These are phyloP conservation scores for Lepidochrysops patricia DNA, from an alignment of 2,888 invertebrate species.

Conservation along the genomic window DNA sequence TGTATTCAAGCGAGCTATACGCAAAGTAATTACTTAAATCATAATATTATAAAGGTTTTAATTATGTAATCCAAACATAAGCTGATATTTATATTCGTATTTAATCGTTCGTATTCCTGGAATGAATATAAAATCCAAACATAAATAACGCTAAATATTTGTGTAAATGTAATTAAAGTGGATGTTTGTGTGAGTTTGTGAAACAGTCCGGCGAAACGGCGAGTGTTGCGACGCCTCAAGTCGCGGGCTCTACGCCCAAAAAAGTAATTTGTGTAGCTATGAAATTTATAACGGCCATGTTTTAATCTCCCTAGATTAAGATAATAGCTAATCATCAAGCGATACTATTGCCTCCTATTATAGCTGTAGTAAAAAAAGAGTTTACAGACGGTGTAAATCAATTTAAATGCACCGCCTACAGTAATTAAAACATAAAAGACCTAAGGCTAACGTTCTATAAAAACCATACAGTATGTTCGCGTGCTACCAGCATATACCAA, in stretches of 20 bases:
- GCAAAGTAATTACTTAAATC: too few species aligned
- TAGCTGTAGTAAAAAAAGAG: not conserved
- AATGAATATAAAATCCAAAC: not conserved
- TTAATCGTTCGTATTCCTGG: not conserved
- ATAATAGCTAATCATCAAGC: too few species aligned
- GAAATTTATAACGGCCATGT: too few species aligned
- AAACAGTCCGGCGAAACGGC: conserved; percentile 9
- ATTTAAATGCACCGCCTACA: not conserved
- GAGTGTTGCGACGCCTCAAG: not conserved
- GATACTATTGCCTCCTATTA: too few species aligned
- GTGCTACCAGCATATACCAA: not conserved
- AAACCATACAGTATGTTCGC: not conserved
- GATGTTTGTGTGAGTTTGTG: not conserved
- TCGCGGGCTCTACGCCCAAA: not conserved
- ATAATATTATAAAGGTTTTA: too few species aligned
- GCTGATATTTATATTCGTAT: too few species aligned
- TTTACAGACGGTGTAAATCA: not conserved
- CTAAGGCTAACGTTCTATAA: not conserved
- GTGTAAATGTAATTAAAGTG: not conserved
- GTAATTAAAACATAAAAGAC: conserved; percentile 7
- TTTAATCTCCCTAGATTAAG: too few species aligned
- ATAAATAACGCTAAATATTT: not conserved
- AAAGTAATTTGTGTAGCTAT: too few species aligned
- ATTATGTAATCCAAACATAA: too few species aligned
- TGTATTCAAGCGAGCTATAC: too few species aligned